A percentile compares a stretch with the other conserved stretches of the same genome.
phyloP scores from a whole-genome alignment of 2,113 vertebrate species.

The Sylvietta virens region DNA sequence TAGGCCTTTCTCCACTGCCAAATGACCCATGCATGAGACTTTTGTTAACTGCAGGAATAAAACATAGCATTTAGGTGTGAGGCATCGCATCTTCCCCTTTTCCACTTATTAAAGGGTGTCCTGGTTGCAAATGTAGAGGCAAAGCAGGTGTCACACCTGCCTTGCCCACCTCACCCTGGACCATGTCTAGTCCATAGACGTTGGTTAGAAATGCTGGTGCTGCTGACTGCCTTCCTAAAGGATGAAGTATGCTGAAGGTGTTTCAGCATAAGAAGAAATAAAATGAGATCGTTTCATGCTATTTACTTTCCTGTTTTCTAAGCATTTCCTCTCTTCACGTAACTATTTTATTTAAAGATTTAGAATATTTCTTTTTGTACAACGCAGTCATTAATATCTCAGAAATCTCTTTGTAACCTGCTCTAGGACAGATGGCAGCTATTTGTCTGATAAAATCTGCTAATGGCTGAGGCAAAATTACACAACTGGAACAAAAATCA shows the following conservation, averaged over 20 bases:
- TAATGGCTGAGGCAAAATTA: constrained; percentile 11
- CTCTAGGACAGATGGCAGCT: constrained; percentile 5
- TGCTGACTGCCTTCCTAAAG: neutral
- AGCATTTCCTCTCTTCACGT: neutral
- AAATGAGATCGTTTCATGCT: neutral
- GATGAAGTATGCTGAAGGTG: neutral
- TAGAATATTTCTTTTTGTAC: neutral
- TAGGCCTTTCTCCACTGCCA: neutral
- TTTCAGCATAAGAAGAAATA: neutral
- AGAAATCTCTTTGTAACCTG: constrained; percentile 18
- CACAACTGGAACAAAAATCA: neutral
- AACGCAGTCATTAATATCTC: neutral
- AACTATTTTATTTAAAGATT: neutral
- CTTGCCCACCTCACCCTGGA: neutral
- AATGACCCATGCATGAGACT: neutral
- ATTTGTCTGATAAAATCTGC: neutral
- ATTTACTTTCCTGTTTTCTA: neutral
- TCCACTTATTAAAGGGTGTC: neutral
- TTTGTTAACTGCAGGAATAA: neutral
- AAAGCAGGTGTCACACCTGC: neutral
- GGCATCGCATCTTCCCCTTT: neutral
- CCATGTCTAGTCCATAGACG: neutral
- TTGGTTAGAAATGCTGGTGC: neutral
- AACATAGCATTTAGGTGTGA: neutral
- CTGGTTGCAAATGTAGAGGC: neutral